Percentiles rank a stretch among this genome's conserved stretches.
Evolutionary conservation across 2,113 vertebrate species (phyloP).

Genomic region (Xerus inauris): DNA sequence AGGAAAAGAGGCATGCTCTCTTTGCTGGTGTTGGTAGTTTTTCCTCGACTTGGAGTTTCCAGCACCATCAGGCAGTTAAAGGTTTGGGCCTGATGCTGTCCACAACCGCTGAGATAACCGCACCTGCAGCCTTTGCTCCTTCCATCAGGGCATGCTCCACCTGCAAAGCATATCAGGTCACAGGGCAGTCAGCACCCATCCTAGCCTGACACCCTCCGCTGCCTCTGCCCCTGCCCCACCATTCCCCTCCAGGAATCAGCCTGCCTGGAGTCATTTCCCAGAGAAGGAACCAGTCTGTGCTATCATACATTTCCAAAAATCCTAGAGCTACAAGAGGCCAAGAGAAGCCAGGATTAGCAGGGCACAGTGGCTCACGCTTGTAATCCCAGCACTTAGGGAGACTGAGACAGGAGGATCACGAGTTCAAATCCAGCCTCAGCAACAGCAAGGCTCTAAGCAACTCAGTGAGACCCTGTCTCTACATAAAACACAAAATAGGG

Average conservation of each 20-base stretch:
- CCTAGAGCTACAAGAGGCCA: background rate
- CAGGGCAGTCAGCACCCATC: background rate
- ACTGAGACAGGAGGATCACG: too few species aligned
- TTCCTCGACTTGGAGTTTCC: background rate
- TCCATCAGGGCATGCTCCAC: constrained; percentile 65
- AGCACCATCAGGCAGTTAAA: background rate
- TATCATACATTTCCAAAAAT: background rate
- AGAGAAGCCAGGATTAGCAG: background rate
- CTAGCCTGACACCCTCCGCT: background rate
- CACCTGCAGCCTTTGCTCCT: constrained; percentile 44
- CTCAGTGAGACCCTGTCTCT: too few species aligned
- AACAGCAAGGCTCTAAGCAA: too few species aligned
- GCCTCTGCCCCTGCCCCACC: accelerated
- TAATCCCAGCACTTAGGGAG: too few species aligned
- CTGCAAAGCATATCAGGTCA: constrained; percentile 41
- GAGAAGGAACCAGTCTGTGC: background rate
- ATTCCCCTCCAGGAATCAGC: background rate
- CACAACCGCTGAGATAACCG: background rate
- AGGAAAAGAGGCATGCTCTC: background rate
- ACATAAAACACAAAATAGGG: too few species aligned
- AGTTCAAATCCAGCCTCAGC: too few species aligned
- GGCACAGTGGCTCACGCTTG: too few species aligned
- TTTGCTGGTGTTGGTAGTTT: accelerated
- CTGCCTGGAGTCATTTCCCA: background rate
- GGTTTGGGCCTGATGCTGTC: constrained; percentile 54